phyloP scores from a whole-genome alignment of 2,888 invertebrate genomes.

The Pterostichus niger region DNA sequence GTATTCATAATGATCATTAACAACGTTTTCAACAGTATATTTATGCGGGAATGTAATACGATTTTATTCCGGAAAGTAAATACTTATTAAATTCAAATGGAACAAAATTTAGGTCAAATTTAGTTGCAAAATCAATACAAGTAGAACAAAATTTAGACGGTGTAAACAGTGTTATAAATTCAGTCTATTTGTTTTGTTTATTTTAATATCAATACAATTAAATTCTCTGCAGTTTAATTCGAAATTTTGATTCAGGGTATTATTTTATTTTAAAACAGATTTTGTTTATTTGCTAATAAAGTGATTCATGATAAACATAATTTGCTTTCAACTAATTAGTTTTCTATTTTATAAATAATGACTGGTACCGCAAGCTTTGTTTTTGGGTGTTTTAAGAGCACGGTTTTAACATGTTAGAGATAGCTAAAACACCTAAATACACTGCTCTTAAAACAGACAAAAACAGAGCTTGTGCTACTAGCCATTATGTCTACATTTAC shows the following conservation, averaged over 20 bases:
- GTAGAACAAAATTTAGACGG: slow-evolving; percentile 7
- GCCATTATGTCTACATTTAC: too few relatives aligned
- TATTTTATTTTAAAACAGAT: slow-evolving; percentile 4
- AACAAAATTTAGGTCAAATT: slow-evolving; percentile 49
- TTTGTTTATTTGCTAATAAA: slow-evolving; percentile 7
- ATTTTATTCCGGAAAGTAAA: slow-evolving; percentile 41
- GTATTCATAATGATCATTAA: slow-evolving; percentile 8
- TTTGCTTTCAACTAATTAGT: too few relatives aligned
- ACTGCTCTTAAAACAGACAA: too few relatives aligned
- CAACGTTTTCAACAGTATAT: background rate
- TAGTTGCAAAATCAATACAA: slow-evolving; percentile 43
- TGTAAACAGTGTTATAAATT: slow-evolving; percentile 3
- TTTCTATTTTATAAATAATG: too few relatives aligned
- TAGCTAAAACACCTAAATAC: too few relatives aligned
- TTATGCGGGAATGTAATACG: slow-evolving; percentile 22
- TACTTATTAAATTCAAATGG: slow-evolving; percentile 49
- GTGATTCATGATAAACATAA: too few relatives aligned
- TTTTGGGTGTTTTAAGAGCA: too few relatives aligned
- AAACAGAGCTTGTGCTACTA: too few relatives aligned
- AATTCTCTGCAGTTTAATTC: slow-evolving; percentile 16
- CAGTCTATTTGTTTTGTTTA: slow-evolving; percentile 39
- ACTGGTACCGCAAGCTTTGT: too few relatives aligned
- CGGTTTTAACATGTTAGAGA: too few relatives aligned
- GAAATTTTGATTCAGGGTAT: background rate
- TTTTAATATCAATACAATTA: slow-evolving; percentile 47